Conservation (phyloP, 2,888 invertebrate genomes). For the Lissonota sp. region DNA sequence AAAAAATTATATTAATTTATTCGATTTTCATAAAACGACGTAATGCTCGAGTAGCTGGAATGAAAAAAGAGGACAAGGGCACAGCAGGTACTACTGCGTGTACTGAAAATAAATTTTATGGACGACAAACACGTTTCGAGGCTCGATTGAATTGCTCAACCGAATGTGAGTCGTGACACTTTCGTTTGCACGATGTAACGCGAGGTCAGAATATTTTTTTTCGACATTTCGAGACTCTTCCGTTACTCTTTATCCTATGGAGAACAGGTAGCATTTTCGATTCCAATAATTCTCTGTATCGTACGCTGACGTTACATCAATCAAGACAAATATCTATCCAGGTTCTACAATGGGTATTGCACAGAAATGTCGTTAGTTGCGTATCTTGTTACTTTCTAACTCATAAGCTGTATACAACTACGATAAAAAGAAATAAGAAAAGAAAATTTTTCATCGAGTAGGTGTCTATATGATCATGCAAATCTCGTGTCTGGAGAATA, state of each 20-base stretch:
- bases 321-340: neutral
- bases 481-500: constrained; percentile 2
- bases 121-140: constrained; percentile 18
- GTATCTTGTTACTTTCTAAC: constrained; percentile 41
- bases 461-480: constrained; percentile 10
- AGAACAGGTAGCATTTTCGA: neutral
- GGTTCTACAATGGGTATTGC: neutral
- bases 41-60: constrained; percentile 31
- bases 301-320: constrained; percentile 21
- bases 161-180: constrained; percentile 45
- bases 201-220: constrained; percentile 33
- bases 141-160: constrained; percentile 53
- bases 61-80: constrained; percentile 61
- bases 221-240: constrained; percentile 19
- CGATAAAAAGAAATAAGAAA: neutral
- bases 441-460: neutral
- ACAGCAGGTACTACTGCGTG: constrained; percentile 19
- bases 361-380: constrained; percentile 26
- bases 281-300: constrained; percentile 2
- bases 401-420: neutral
- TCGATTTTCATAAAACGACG: constrained; percentile 35
- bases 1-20: constrained; percentile 34
- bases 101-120: constrained; percentile 42
- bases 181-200: constrained; percentile 35
- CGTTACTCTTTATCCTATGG: neutral